Evolutionary conservation across 1,140 invertebrate species (phyloP).

Genomic region (Drosophila tani): DNA sequence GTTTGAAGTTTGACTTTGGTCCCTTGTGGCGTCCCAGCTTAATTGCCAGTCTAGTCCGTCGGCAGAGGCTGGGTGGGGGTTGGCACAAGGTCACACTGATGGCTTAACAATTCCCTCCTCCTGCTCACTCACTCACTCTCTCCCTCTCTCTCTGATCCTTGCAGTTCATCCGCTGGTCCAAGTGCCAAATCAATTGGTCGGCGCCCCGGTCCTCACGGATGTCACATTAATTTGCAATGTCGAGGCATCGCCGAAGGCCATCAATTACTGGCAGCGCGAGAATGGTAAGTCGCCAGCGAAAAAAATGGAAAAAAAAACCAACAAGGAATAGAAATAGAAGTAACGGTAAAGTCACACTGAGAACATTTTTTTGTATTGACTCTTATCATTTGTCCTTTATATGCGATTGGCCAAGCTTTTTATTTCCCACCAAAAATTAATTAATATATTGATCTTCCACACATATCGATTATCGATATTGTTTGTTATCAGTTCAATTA

Average conservation of each 20-base stretch:
- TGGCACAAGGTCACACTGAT: constrained; percentile 50
- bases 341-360: constrained; percentile 4
- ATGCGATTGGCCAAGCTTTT: constrained; percentile 9
- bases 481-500: constrained; percentile 11
- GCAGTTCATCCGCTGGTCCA: constrained; percentile 93
- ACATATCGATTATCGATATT: constrained; percentile 12
- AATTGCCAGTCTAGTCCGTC: constrained; percentile 32
- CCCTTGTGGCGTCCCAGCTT: constrained; percentile 33
- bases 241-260: constrained; percentile 93
- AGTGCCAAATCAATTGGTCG: constrained; percentile 93
- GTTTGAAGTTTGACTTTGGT: constrained; percentile 44
- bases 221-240: constrained; percentile 94
- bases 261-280: constrained; percentile 95
- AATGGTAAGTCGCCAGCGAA: constrained; percentile 87
- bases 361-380: constrained; percentile 19
- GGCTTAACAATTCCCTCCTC: constrained; percentile 35
- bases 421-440: not conserved
- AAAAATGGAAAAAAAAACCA: not conserved
- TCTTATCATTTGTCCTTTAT: constrained; percentile 1
- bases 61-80: not conserved
- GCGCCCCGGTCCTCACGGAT: constrained; percentile 91
- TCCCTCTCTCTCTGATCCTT: not conserved
- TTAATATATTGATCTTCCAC: not conserved
- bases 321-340: not conserved
- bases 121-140: not conserved